Evolutionary conservation across 2,113 vertebrate genomes (phyloP), one percentile per base, ranked within the genome.

Genomic region (Clarias batrachus): DNA sequence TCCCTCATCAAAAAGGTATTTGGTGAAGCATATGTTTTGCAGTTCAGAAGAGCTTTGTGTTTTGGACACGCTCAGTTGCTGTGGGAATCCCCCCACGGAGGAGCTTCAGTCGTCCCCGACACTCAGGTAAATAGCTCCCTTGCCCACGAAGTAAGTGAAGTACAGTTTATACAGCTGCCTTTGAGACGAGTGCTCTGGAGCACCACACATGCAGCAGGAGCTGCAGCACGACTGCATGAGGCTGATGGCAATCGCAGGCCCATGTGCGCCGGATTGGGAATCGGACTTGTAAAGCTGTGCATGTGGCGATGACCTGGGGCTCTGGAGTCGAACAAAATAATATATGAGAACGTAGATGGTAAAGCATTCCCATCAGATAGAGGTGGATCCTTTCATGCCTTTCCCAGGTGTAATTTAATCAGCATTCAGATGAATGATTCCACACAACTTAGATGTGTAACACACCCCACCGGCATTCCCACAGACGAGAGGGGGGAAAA

Each of bases 81-180:
- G 37, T 52, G 85, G 85, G 79, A 86, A 76, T 71, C 80, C 80
- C 70, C 80, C 86, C 21, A 21, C 19, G 86, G 59, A 76, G 48
- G 57, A 37, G 80, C 86, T 87, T 87, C 80, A 65, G 80, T 87
- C 70, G 71, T 60, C 59, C 71, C 80, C 70, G 90, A 92, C 92
- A 89, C 92, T 86, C 91, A 90, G 90, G 87, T 90, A 63, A 92
- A 88, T 11, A 81, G 89, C 86, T 74, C 89, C 84, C 60, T 90
- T 91, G 91, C 89, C 89, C 88, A 59, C 88, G 70, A 84, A 87
- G 84, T 86, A 88, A 88, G 87, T 89, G 91, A 87, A 90, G 89
- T 88, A 88, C 89, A 91, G 90, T 93, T 91, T 91, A 86, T 85
- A 91, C 90, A 91, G 85, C 87, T 88, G 87, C 86, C 71, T 62